Percentiles rank a stretch among this genome's conserved stretches.
Evolutionary conservation across 2,113 vertebrate species (phyloP).

Genomic region (Poeciliopsis turrubarensis): DNA sequence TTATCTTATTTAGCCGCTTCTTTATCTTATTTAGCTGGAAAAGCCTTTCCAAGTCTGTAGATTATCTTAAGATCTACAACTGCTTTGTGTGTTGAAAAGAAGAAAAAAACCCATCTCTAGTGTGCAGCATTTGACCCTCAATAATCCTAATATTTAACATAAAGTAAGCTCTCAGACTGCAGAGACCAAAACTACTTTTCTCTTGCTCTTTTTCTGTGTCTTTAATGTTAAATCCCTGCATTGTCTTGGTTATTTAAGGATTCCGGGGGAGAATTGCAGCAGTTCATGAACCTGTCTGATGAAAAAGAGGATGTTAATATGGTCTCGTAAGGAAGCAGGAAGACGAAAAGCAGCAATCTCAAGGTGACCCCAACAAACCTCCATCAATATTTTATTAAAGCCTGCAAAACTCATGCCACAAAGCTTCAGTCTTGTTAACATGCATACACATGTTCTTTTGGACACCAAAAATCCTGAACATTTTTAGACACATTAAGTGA

Average conservation of each 20-base stretch:
- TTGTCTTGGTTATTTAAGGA: slow-evolving; percentile 8
- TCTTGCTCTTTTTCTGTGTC: not conserved
- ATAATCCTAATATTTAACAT: not conserved
- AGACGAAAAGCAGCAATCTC: slow-evolving; percentile 34
- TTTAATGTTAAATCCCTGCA: not conserved
- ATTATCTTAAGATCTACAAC: not conserved
- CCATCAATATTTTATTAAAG: slow-evolving; percentile 68
- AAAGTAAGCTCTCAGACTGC: not conserved
- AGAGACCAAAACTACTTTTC: not conserved
- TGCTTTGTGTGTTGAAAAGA: not conserved
- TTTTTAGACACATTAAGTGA: slow-evolving; percentile 20
- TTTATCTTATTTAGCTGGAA: not conserved
- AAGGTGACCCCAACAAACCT: slow-evolving; percentile 57
- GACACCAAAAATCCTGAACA: not conserved
- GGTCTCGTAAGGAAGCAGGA: slow-evolving; percentile 33
- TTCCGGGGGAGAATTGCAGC: slow-evolving; percentile 23
- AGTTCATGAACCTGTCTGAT: slow-evolving; percentile 37
- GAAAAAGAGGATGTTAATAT: slow-evolving; percentile 60
- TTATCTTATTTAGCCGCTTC: not conserved
- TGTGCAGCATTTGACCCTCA: not conserved
- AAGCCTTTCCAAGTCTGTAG: not conserved
- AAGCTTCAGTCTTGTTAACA: slow-evolving; percentile 25
- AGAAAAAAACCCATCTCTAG: not conserved
- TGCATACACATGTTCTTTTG: slow-evolving; percentile 6
- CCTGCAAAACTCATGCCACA: slow-evolving; percentile 39